phyloP scores from a whole-genome alignment of 2,888 invertebrate genomes.

The Mechanitis mazaeus region DNA sequence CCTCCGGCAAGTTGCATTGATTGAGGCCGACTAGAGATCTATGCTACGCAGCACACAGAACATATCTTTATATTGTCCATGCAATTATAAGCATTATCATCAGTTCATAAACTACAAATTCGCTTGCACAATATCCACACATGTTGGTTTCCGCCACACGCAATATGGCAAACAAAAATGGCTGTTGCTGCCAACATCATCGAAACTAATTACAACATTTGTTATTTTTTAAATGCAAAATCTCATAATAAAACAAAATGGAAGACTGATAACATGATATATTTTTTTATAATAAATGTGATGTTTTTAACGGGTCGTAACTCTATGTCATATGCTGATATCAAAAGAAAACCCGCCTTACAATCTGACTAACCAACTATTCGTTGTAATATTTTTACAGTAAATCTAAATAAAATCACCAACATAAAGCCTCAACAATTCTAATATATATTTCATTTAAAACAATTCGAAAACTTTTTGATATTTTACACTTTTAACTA shows the following conservation, averaged over 20 bases:
- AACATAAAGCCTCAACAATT: not conserved
- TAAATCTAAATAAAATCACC: not conserved
- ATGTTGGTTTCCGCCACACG: too few species aligned
- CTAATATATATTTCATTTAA: slow-evolving; percentile 1
- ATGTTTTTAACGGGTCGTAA: slow-evolving; percentile 4
- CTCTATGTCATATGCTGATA: too few species aligned
- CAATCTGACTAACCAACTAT: too few species aligned
- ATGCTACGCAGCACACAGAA: slow-evolving; percentile 35
- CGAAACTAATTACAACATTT: too few species aligned
- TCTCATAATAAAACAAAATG: slow-evolving; percentile 10
- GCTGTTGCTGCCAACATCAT: too few species aligned
- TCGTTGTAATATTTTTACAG: not conserved
- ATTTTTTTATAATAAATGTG: slow-evolving; percentile 5
- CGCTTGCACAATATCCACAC: slow-evolving; percentile 16
- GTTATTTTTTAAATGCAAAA: slow-evolving; percentile 9
- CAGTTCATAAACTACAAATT: slow-evolving; percentile 17
- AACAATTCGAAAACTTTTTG: not conserved
- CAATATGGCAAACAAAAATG: too few species aligned
- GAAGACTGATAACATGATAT: slow-evolving; percentile 13
- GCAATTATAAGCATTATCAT: slow-evolving; percentile 21
- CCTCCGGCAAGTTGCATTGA: slow-evolving; percentile 68
- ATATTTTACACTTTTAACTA: not conserved
- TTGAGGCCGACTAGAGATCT: slow-evolving; percentile 70
- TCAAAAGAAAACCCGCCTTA: too few species aligned
- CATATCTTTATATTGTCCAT: slow-evolving; percentile 14